A percentile compares a stretch with the other conserved stretches of the same genome.
Evolutionary conservation across 2,888 invertebrate species (phyloP).

Genomic region (Gnatocerus cornutus): DNA sequence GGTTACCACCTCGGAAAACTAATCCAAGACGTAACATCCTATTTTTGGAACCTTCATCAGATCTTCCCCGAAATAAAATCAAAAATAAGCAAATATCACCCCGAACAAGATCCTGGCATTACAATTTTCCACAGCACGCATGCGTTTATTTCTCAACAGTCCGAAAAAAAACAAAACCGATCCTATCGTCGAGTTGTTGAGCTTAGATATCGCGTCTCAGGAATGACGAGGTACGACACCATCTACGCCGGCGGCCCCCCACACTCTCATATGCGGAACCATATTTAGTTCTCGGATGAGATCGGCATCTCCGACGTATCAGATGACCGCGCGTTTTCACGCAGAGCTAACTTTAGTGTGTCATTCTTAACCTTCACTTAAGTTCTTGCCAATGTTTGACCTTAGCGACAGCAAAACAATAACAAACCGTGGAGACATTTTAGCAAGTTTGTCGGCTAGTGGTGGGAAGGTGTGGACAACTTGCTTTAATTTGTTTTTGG

Average conservation of each 20-base stretch:
- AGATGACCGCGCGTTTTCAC: constrained; percentile 51
- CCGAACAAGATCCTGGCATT: constrained; percentile 4
- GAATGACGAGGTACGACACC: constrained; percentile 41
- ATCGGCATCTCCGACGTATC: constrained; percentile 57
- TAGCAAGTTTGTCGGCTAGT: constrained; percentile 1
- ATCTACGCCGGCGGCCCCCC: constrained; percentile 46
- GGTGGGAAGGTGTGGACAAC: constrained; percentile 16
- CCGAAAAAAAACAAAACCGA: constrained; percentile 3
- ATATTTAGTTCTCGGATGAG: constrained; percentile 51
- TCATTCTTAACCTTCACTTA: constrained; percentile 44
- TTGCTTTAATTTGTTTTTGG: constrained; percentile 29
- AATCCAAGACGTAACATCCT: constrained; percentile 6
- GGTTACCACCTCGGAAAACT: constrained; percentile 1
- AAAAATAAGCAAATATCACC: constrained; percentile 14
- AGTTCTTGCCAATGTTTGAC: constrained; percentile 26
- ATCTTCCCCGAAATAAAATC: constrained; percentile 17
- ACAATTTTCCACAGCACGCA: constrained; percentile 8
- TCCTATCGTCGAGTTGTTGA: neutral
- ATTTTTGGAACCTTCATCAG: constrained; percentile 9
- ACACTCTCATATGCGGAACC: constrained; percentile 46
- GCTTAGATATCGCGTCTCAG: constrained; percentile 36
- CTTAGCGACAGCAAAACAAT: constrained; percentile 28
- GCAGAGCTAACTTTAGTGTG: constrained; percentile 43
- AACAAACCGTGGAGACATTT: constrained; percentile 17
- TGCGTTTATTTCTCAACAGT: neutral